These are phyloP conservation scores for Philopotamus ludificatus DNA, from an alignment of 1,140 invertebrate species.

Conservation along the genomic window DNA sequence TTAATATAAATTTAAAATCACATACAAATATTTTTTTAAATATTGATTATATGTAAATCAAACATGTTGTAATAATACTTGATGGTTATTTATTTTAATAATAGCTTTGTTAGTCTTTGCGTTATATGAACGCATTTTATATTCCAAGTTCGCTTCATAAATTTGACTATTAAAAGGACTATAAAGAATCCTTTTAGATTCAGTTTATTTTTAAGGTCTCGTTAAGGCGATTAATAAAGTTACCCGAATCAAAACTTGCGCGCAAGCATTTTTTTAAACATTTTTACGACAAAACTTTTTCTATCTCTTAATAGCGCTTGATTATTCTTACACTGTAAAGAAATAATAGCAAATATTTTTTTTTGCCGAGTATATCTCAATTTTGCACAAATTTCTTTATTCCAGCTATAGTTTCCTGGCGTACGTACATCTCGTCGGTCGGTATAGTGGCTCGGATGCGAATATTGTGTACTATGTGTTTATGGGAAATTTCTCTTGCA, in stretches of 20 bases:
- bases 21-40: no score
- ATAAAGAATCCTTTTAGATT: neutral
- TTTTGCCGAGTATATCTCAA: no score
- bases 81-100: no score
- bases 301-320: neutral
- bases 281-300: neutral
- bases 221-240: neutral
- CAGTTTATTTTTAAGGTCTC: neutral
- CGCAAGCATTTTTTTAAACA: neutral
- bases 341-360: neutral
- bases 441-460: neutral
- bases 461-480: neutral
- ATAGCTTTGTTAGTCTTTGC: no score
- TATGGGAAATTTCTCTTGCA: slow-evolving; percentile 17
- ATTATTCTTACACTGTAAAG: neutral
- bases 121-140: slow-evolving; percentile 3
- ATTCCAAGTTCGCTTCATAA: neutral
- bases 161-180: slow-evolving; percentile 4
- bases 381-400: neutral
- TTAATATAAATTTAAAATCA: no score
- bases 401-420: slow-evolving; percentile 1
- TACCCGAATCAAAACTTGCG: neutral
- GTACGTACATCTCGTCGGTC: neutral
- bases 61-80: no score
- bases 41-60: no score